Evolutionary conservation across 2,113 vertebrate species (phyloP), one percentile per base, ranked within the genome.

Genomic region (Capreolus pygargus): DNA sequence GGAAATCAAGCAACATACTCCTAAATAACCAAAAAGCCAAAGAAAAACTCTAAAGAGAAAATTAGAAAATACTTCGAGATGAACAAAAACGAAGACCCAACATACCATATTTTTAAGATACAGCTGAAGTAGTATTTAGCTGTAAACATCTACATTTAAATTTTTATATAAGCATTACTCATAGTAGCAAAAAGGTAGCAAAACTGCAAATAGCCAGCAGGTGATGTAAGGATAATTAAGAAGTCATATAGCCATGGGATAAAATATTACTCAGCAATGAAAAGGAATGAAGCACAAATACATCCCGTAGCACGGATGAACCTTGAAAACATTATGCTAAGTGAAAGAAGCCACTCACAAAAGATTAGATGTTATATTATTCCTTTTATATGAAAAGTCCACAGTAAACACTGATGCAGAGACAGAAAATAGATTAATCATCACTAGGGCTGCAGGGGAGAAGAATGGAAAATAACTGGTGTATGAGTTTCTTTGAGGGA

Each of bases 21-120:
- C 21, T 74, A 74, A 43, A 43, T 39, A 43, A 43, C 36, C 21
- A 74, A 74, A 28, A 13, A 7, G 8, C 50, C 27, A 43, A 82
- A 91, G 39, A 70, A 39, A 8, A 89, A 93, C 85, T 67, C 25
- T 50, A 30, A 67, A 47, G 17, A 17, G 15, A 82, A 45, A 85
- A 86, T 55, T 28, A 85, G 79, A 85, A 89, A 85, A 89, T 81
- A 58, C 10, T 76, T 78, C 10, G 13, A 97, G 8, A 47, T 52
- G 17, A 85, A 30, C 43, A 50, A 89, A 92, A 85, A 82, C 67
- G 33, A 85, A 95, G 64, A 67, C 2, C 4, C 3, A n/a, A n/a
- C 43, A 88, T 83, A 64, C 19, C 33, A 47, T 78, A 86, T 2
- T 12, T 85, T 36, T 52, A 81, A 15, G 50, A 58, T 55, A 45